phyloP scores from a whole-genome alignment of 1,140 invertebrate genomes.

The Trichoplusia ni region DNA sequence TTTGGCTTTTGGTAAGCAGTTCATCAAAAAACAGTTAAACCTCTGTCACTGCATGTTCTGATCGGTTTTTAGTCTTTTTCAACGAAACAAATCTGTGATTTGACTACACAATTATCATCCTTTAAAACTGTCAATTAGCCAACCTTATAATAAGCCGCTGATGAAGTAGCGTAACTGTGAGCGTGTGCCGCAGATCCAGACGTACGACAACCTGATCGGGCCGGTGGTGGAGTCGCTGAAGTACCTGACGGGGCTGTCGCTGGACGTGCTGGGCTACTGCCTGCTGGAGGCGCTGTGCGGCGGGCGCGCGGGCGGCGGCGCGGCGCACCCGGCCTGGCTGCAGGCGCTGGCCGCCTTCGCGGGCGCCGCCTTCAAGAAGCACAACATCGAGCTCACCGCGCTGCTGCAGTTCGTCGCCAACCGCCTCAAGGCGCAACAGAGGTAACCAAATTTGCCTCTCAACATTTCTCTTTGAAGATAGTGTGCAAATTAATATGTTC shows the following conservation, averaged over 20 bases:
- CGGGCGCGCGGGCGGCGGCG: conserved; percentile 91
- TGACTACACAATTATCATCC: no score
- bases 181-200: conserved; percentile 89
- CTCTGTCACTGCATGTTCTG: no score
- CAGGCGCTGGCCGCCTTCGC: conserved; percentile 97
- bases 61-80: no score
- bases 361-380: conserved; percentile 98
- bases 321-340: conserved; percentile 97
- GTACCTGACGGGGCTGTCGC: conserved; percentile 97
- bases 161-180: not conserved
- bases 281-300: conserved; percentile 94
- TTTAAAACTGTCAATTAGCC: no score
- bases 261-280: conserved; percentile 98
- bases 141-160: not conserved
- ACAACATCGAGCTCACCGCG: conserved; percentile 97
- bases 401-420: conserved; percentile 98
- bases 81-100: no score
- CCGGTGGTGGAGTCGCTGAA: conserved; percentile 99
- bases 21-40: no score
- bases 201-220: conserved; percentile 97
- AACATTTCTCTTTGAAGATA: not conserved
- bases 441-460: conserved; percentile 79
- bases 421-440: conserved; percentile 97
- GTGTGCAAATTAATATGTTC: not conserved
- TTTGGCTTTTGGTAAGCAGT: no score